phyloP scores from a whole-genome alignment of 2,113 vertebrate genomes.

The Megaceryle maxima region DNA sequence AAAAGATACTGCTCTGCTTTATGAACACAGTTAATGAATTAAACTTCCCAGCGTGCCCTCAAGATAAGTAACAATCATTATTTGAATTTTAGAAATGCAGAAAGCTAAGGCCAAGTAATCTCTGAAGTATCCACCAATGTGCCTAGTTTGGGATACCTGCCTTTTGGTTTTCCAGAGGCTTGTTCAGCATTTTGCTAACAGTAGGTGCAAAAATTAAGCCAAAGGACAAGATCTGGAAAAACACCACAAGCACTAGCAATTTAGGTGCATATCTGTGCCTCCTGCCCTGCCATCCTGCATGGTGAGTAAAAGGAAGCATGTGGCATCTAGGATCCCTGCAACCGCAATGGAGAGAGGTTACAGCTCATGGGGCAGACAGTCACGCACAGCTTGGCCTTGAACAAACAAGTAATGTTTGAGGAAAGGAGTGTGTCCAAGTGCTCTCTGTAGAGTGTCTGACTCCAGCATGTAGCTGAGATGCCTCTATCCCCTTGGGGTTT shows the following conservation, averaged over 20 bases:
- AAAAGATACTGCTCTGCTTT: slow-evolving; percentile 27
- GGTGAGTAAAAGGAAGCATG: neutral
- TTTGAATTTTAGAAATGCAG: neutral
- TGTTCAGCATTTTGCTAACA: neutral
- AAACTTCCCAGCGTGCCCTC: neutral
- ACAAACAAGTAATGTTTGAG: neutral
- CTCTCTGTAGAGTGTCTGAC: neutral
- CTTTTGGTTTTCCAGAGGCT: neutral
- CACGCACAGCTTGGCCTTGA: neutral
- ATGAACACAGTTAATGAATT: slow-evolving; percentile 43
- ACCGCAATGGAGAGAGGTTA: neutral
- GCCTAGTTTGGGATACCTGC: neutral
- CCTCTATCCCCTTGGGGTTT: neutral
- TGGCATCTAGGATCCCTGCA: neutral
- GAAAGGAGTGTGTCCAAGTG: neutral
- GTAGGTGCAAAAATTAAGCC: neutral
- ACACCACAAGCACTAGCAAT: neutral
- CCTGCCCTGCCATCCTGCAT: neutral
- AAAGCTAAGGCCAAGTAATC: neutral
- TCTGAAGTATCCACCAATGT: neutral
- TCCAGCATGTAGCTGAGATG: neutral
- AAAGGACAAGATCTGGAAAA: neutral
- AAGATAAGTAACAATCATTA: slow-evolving; percentile 29
- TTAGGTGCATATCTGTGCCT: neutral
- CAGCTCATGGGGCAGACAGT: neutral